Percentiles rank a stretch among this genome's conserved stretches.
phyloP scores from a whole-genome alignment of 2,113 vertebrate species.

The Beaufortia kweichowensis region DNA sequence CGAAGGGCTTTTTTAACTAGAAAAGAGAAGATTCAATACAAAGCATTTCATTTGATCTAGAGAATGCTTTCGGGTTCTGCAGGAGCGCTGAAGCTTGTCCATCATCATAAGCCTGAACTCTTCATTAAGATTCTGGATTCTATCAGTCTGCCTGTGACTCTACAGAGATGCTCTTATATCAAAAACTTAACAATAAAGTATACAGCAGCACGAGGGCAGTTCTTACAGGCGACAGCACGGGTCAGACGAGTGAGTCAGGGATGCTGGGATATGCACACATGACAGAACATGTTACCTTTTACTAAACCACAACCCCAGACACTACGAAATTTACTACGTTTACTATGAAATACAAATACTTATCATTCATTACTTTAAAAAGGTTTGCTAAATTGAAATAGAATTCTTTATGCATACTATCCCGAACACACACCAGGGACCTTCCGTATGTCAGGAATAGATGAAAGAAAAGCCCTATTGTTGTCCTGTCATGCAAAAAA shows the following conservation, averaged over 20 bases:
- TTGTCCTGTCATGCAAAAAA: conserved; percentile 13
- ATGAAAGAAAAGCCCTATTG: conserved; percentile 12
- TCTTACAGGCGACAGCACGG: conserved; percentile 10
- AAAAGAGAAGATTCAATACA: conserved; percentile 42
- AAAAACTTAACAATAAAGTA: conserved; percentile 48
- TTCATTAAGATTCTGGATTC: conserved; percentile 48
- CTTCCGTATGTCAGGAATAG: not conserved
- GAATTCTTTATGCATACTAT: not conserved
- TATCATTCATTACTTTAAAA: not conserved
- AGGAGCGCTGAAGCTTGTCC: conserved; percentile 42
- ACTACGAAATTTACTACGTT: not conserved
- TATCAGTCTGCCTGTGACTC: conserved; percentile 45
- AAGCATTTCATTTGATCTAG: conserved; percentile 42
- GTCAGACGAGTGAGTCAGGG: not conserved
- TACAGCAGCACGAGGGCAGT: conserved; percentile 29
- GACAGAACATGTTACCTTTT: not conserved
- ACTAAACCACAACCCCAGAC: not conserved
- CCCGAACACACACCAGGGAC: not conserved
- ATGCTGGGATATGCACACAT: not conserved
- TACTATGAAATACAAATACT: not conserved
- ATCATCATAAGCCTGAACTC: conserved; percentile 45
- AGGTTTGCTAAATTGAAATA: not conserved
- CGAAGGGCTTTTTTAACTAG: conserved; percentile 40
- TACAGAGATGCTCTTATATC: conserved; percentile 52
- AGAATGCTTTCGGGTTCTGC: conserved; percentile 33